A percentile compares a stretch with the other conserved stretches of the same genome.
Conservation (phyloP, 1,140 invertebrate genomes). For the Drosophila lowei region DNA sequence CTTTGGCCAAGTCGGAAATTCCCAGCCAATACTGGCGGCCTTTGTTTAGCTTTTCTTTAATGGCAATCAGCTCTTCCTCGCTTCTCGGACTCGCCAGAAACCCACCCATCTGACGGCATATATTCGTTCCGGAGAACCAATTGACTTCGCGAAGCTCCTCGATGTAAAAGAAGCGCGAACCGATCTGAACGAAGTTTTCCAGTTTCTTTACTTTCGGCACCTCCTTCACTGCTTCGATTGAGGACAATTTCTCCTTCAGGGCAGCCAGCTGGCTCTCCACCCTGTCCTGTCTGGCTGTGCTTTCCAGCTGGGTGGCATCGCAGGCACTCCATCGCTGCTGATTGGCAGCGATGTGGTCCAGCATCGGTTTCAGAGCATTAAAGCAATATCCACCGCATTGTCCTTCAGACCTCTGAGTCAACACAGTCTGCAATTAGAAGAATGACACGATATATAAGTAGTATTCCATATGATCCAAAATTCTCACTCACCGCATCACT, state of each 20-base stretch:
- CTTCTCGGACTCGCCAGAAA: slow-evolving; percentile 19
- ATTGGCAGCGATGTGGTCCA: slow-evolving; percentile 17
- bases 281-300: neutral
- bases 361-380: slow-evolving; percentile 15
- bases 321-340: neutral
- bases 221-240: neutral
- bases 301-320: neutral
- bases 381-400: slow-evolving; percentile 21
- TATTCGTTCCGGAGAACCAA: slow-evolving; percentile 25
- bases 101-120: slow-evolving; percentile 18
- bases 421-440: neutral
- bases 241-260: neutral
- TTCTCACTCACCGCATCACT: too few relatives aligned
- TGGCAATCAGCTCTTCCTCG: neutral
- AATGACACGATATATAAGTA: too few relatives aligned
- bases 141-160: neutral
- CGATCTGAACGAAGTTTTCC: slow-evolving; percentile 4
- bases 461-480: too few relatives aligned
- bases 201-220: neutral
- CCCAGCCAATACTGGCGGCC: slow-evolving; percentile 19
- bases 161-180: slow-evolving; percentile 26
- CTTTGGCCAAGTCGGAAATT: neutral
- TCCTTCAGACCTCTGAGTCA: neutral
- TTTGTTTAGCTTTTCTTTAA: neutral
- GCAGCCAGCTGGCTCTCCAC: neutral